Conservation (phyloP, 2,888 invertebrate genomes). For the Microchrysa polita region DNA sequence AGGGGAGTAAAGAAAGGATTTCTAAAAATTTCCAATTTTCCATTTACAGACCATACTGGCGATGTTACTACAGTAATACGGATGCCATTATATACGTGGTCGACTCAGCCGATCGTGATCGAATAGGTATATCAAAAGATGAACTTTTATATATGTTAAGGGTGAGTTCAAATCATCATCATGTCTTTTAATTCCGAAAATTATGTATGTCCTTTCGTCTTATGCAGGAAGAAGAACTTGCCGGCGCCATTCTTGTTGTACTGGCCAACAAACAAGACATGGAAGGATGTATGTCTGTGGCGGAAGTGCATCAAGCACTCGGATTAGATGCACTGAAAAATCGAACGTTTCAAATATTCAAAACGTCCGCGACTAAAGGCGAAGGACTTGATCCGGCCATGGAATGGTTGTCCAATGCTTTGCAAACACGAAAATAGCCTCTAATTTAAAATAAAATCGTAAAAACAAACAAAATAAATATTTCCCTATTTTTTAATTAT, state of each 20-base stretch:
- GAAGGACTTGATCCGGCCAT: conserved; percentile 98
- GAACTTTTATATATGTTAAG: conserved; percentile 96
- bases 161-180: conserved; percentile 74
- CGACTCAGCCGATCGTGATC: conserved; percentile 97
- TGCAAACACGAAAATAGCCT: conserved; percentile 86
- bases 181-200: background rate
- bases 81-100: conserved; percentile 99
- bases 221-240: conserved; percentile 96
- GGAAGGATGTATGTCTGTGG: conserved; percentile 95
- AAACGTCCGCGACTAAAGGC: conserved; percentile 97
- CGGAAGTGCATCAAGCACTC: conserved; percentile 96
- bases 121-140: conserved; percentile 99
- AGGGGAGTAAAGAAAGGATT: too few species aligned
- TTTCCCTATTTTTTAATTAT: conserved; percentile 18
- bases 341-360: conserved; percentile 96
- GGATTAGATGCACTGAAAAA: conserved; percentile 95
- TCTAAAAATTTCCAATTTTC: too few species aligned
- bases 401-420: conserved; percentile 96
- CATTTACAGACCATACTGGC: conserved; percentile 92
- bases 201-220: background rate
- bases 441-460: conserved; percentile 49
- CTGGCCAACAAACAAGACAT: conserved; percentile 99
- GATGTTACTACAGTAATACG: conserved; percentile 99
- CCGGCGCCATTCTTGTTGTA: conserved; percentile 94
- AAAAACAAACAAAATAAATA: too few species aligned